Evolutionary conservation across 2,113 vertebrate species (phyloP), one percentile per base, ranked within the genome.

Genomic region (Gallinago paraguaiae): DNA sequence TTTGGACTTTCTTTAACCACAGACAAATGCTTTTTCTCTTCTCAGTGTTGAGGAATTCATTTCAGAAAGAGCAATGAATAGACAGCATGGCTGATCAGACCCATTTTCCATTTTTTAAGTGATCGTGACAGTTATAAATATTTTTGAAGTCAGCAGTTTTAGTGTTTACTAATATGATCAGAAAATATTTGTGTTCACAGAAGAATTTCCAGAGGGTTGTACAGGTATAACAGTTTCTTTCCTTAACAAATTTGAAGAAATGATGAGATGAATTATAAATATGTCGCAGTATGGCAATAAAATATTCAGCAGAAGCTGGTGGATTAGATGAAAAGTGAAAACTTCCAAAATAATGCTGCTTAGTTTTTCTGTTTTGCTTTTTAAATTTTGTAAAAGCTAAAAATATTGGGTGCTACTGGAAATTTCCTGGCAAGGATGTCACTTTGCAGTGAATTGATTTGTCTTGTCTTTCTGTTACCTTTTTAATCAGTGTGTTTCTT

Each of bases 1-100:
- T 95, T 92, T 96, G 93, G 88, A 95, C 91, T 91, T 96, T 88
- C 53, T 93, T 95, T 91, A 95, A 94, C 88, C 79, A 90, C 68
- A 80, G 72, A 83, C 95, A 95, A 95, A 96, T 63, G 61, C 37
- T 86, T 93, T 94, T 95, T 95, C 85, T 93, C 75, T 96, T 97
- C 45, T 41, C 63, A 74, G 59, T 70, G 20, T 88, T 68, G 77
- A 96, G 87, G 71, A 91, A 92, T 95, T 84, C 10, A 77, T 86
- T 96, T 80, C 70, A 80, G 64, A 86, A 95, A 71, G 43, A 77
- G 64, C 81, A 74, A 35, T 53, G 54, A 94, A 82, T 53, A 92
- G 74, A 70, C 81, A 82, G 46, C 22, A n/a, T 56, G 50, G 39
- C 54, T 91, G 91, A 71, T 78, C 90, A 82, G 75, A 69, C 54